These are phyloP conservation scores for Chamaea fasciata DNA, from an alignment of 2,113 vertebrate genomes.

Conservation along the genomic window DNA sequence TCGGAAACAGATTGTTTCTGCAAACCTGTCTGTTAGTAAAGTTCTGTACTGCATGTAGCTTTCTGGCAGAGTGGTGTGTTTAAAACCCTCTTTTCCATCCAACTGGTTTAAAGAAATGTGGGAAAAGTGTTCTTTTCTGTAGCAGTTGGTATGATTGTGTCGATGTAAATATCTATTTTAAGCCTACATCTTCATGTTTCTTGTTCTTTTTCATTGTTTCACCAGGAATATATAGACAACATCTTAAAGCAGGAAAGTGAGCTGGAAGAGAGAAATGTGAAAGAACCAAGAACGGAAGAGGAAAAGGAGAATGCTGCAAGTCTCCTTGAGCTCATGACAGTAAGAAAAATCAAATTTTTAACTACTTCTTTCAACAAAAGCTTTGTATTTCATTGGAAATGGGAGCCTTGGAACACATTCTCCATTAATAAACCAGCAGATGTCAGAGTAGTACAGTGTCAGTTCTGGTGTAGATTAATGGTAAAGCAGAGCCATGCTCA, in stretches of 20 bases:
- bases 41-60: background rate
- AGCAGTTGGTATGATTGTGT: background rate
- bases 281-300: slow-evolving; percentile 78
- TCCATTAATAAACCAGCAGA: background rate
- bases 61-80: background rate
- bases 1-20: background rate
- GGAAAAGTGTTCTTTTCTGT: background rate
- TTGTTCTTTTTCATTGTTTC: background rate
- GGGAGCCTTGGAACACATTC: background rate
- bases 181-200: background rate
- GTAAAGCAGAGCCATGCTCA: background rate
- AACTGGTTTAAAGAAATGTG: background rate
- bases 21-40: background rate
- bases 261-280: slow-evolving; percentile 74
- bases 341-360: slow-evolving; percentile 49
- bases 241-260: slow-evolving; percentile 77
- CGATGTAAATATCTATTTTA: background rate
- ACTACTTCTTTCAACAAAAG: background rate
- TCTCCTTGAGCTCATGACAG: slow-evolving; percentile 76
- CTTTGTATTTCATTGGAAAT: background rate
- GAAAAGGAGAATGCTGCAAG: slow-evolving; percentile 72
- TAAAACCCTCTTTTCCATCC: background rate
- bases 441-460: background rate
- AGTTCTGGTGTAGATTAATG: background rate
- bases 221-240: slow-evolving; percentile 81